A percentile compares a stretch with the other conserved stretches of the same genome.
Evolutionary conservation across 1,140 invertebrate genomes (phyloP).

Genomic region (Leguminivora glycinivorella): DNA sequence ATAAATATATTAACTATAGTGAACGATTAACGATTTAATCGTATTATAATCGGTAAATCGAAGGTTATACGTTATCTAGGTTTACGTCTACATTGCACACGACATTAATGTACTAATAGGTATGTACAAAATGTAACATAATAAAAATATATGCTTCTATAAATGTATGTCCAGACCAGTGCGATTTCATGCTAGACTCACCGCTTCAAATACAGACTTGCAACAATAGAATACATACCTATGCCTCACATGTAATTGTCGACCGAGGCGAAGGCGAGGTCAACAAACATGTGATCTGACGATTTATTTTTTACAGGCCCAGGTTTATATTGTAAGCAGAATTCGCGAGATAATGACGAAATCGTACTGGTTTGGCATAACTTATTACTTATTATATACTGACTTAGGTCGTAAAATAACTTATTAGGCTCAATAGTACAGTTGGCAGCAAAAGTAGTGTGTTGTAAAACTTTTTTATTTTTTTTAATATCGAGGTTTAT

Average conservation of each 20-base stretch:
- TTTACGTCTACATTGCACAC: slow-evolving; percentile 12
- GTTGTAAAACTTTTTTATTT: background rate
- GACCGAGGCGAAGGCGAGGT: too few relatives aligned
- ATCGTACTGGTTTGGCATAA: background rate
- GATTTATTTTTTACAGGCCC: too few relatives aligned
- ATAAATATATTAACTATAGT: background rate
- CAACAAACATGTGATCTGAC: too few relatives aligned
- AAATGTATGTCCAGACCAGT: background rate
- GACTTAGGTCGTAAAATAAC: background rate
- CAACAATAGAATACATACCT: too few relatives aligned
- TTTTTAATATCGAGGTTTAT: too few relatives aligned
- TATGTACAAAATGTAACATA: slow-evolving; percentile 9
- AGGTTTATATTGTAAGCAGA: too few relatives aligned
- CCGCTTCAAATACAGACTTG: background rate
- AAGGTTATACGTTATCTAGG: background rate
- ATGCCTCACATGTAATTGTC: too few relatives aligned
- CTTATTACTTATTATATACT: background rate
- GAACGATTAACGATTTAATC: slow-evolving; percentile 4
- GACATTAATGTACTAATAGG: slow-evolving; percentile 13
- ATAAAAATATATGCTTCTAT: background rate
- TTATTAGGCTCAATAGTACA: background rate
- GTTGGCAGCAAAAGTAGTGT: background rate
- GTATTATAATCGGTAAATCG: background rate
- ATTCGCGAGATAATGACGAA: background rate
- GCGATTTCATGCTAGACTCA: background rate